Evolutionary conservation across 2,888 invertebrate genomes (phyloP).

Genomic region (Drosophila birchii): DNA sequence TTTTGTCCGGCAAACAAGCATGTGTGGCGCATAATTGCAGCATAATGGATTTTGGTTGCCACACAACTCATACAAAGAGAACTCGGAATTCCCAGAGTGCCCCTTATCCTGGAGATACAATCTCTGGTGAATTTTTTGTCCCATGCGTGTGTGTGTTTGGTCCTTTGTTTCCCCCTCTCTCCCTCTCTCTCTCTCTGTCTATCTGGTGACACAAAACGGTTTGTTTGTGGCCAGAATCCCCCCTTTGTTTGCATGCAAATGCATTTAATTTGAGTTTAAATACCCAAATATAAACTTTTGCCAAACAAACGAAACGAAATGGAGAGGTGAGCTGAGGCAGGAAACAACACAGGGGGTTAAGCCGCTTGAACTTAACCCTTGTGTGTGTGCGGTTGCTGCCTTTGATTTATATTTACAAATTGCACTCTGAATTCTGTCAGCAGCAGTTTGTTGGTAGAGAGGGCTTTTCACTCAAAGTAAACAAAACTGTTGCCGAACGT

Average conservation of each 20-base stretch:
- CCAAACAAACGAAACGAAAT: constrained; percentile 72
- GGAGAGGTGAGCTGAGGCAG: constrained; percentile 3
- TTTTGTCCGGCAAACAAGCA: constrained; percentile 47
- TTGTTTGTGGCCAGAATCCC: constrained; percentile 62
- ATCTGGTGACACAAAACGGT: constrained; percentile 72
- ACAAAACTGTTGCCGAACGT: constrained; percentile 67
- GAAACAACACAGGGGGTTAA: constrained; percentile 46
- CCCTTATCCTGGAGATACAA: constrained; percentile 6
- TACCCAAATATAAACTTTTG: constrained; percentile 80
- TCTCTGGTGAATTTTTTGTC: constrained; percentile 32
- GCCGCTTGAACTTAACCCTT: constrained; percentile 49
- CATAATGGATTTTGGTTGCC: constrained; percentile 80
- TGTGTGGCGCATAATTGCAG: constrained; percentile 77
- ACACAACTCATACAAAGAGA: constrained; percentile 37
- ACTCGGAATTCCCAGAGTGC: constrained; percentile 7
- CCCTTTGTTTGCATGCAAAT: constrained; percentile 77
- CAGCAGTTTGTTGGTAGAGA: constrained; percentile 54
- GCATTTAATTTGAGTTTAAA: constrained; percentile 84
- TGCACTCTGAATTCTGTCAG: constrained; percentile 65
- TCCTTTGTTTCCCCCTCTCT: constrained; percentile 51
- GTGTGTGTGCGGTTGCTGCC: constrained; percentile 34
- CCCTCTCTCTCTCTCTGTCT: constrained; percentile 55
- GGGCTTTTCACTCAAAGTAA: constrained; percentile 67
- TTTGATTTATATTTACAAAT: constrained; percentile 67
- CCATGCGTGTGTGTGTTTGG: constrained; percentile 31